A percentile compares a stretch with the other conserved stretches of the same genome.
Conservation (phyloP, 2,113 vertebrate species). For the Oncorhynchus masou region DNA sequence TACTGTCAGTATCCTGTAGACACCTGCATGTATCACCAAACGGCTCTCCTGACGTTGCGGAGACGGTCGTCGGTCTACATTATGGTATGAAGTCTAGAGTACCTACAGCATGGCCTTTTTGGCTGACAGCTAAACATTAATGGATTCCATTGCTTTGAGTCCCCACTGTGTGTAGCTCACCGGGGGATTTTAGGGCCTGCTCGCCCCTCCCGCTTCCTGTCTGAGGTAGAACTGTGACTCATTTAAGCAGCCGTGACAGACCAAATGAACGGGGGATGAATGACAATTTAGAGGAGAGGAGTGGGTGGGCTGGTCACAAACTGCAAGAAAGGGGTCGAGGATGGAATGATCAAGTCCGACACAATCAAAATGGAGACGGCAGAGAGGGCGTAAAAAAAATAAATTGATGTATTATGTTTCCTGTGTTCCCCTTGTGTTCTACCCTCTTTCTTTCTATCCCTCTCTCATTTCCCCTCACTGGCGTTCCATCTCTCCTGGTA, state of each 20-base stretch:
- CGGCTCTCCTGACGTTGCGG: background rate
- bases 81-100: background rate
- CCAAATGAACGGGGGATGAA: constrained; percentile 34
- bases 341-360: background rate
- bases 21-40: background rate
- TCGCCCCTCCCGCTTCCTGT: constrained; percentile 40
- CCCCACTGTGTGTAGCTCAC: constrained; percentile 22
- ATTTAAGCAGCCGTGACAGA: constrained; percentile 49
- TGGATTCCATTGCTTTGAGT: background rate
- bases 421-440: background rate
- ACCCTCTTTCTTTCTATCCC: background rate
- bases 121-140: background rate
- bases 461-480: background rate
- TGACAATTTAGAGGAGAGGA: constrained; percentile 24
- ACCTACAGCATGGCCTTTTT: constrained; percentile 4
- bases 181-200: constrained; percentile 29
- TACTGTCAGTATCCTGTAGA: constrained; percentile 36
- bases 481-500: constrained; percentile 19
- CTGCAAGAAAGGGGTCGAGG: constrained; percentile 26
- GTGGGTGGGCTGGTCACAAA: background rate
- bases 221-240: constrained; percentile 47
- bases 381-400: background rate
- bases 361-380: constrained; percentile 11
- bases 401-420: background rate
- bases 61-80: background rate